Evolutionary conservation across 2,888 invertebrate genomes (phyloP).

Genomic region (Imbricaverruca yamaguchii): DNA sequence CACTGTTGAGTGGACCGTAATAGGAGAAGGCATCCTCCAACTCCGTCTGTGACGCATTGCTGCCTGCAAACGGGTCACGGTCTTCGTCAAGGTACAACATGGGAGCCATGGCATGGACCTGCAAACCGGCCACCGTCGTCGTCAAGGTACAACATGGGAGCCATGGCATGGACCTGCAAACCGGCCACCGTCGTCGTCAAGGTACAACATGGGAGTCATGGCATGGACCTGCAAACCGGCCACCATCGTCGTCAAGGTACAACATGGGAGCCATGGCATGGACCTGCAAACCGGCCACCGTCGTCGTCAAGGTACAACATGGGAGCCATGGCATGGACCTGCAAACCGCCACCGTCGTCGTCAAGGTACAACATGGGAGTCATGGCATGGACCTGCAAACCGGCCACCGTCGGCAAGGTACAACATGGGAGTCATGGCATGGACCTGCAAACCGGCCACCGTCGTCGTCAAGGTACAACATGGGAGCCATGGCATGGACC

Average conservation of each 20-base stretch:
- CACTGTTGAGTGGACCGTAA: slow-evolving; percentile 80
- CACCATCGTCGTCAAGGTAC: not conserved
- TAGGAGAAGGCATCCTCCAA: slow-evolving; percentile 78
- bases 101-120: slow-evolving; percentile 45
- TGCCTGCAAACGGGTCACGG: slow-evolving; percentile 49
- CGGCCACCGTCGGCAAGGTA: not conserved
- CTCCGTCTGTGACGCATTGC: slow-evolving; percentile 82
- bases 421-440: not conserved
- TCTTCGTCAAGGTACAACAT: not conserved
- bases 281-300: slow-evolving; percentile 45
- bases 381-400: slow-evolving; percentile 44
- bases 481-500: slow-evolving; percentile 45
- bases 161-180: slow-evolving; percentile 45
- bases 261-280: not conserved
- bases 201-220: not conserved
- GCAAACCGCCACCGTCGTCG: not conserved
- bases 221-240: slow-evolving; percentile 44
- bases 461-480: not conserved
- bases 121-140: not conserved
- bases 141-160: not conserved
- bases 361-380: no score
- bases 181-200: not conserved
- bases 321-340: not conserved
- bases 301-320: not conserved
- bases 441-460: slow-evolving; percentile 45